phyloP scores from a whole-genome alignment of 2,888 invertebrate species.

The Pharmacophagus antenor region DNA sequence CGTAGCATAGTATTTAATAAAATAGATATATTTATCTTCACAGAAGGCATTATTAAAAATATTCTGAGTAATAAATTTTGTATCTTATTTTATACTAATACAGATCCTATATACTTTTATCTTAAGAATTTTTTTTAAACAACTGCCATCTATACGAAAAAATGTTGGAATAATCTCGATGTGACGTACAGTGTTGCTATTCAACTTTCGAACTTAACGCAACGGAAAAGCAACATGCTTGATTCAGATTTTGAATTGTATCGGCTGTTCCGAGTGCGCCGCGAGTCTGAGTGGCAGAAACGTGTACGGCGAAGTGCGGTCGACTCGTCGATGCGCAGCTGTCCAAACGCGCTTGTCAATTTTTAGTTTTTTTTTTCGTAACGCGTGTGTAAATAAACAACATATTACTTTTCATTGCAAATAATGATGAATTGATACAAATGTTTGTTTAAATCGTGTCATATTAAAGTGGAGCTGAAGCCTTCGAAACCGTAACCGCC shows the following conservation, averaged over 20 bases:
- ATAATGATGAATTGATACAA: slow-evolving; percentile 72
- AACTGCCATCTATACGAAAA: slow-evolving; percentile 31
- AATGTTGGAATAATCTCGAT: slow-evolving; percentile 2
- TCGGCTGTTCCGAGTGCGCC: slow-evolving; percentile 47
- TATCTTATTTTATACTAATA: too few relatives aligned
- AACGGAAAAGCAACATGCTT: slow-evolving; percentile 63
- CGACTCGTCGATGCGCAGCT: slow-evolving; percentile 79
- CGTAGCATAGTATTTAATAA: too few relatives aligned
- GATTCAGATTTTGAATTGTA: slow-evolving; percentile 68
- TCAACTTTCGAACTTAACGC: slow-evolving; percentile 73
- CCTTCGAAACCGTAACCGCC: slow-evolving; percentile 70
- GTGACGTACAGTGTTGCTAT: slow-evolving; percentile 55
- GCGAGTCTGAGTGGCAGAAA: slow-evolving; percentile 66
- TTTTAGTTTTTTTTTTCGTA: slow-evolving; percentile 72
- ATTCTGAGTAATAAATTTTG: too few relatives aligned
- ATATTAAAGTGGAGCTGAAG: slow-evolving; percentile 68
- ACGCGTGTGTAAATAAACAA: slow-evolving; percentile 79
- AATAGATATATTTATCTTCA: too few relatives aligned
- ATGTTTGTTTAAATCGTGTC: slow-evolving; percentile 73
- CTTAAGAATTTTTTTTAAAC: not conserved
- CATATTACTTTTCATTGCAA: slow-evolving; percentile 71
- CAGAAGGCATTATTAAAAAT: too few relatives aligned
- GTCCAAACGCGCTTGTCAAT: slow-evolving; percentile 73
- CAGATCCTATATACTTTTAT: too few relatives aligned
- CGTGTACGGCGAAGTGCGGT: slow-evolving; percentile 81